Evolutionary conservation across 30 jellyfish, hydroid and myxozoan species (phyloP).

Genomic region (Aurelia coerulea): DNA sequence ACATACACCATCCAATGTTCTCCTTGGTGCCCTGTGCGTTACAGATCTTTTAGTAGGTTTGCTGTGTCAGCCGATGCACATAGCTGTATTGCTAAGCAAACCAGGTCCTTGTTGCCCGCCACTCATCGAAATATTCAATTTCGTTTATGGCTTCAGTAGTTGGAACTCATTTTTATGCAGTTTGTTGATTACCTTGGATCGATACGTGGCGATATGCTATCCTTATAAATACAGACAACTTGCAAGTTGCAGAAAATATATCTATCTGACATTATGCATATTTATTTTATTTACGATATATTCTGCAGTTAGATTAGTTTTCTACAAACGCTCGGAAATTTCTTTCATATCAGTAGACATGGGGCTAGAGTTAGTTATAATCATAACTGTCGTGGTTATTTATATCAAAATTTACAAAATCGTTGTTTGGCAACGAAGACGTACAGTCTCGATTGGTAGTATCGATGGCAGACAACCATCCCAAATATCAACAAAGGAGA

Average conservation of each 20-base stretch:
- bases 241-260: conserved; percentile 25
- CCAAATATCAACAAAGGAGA: neutral
- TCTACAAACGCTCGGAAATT: conserved; percentile 4
- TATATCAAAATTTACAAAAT: conserved; percentile 23
- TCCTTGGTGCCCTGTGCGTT: conserved; percentile 60
- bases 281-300: conserved; percentile 15
- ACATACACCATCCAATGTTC: conserved; percentile 67
- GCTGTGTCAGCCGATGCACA: conserved; percentile 53
- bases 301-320: conserved; percentile 12
- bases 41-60: conserved; percentile 61
- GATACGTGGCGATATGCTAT: conserved; percentile 50
- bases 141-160: conserved; percentile 31
- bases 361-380: conserved; percentile 18
- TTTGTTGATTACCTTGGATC: conserved; percentile 42
- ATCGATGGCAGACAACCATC: conserved; percentile 4
- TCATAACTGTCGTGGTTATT: conserved; percentile 24
- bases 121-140: conserved; percentile 21
- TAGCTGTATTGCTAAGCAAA: conserved; percentile 27
- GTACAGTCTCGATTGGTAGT: neutral
- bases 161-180: conserved; percentile 46
- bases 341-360: conserved; percentile 21
- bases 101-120: conserved; percentile 45
- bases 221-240: conserved; percentile 32
- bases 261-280: neutral
- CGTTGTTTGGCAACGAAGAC: conserved; percentile 6